Evolutionary conservation across 2,888 invertebrate species (phyloP).

Genomic region (Perizoma affinitatum): DNA sequence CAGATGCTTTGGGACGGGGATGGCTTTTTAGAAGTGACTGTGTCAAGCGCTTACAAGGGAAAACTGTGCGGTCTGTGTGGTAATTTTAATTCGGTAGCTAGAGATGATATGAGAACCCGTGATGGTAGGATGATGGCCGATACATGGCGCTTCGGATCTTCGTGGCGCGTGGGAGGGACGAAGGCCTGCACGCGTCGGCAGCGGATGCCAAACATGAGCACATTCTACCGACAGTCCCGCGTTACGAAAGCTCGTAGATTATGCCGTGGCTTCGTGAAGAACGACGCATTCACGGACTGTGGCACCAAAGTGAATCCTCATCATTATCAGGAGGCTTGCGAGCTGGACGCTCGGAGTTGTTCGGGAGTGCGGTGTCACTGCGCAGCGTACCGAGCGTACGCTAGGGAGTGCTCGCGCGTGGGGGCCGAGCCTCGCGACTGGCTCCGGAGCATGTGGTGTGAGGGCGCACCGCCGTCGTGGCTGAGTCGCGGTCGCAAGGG

Average conservation of each 20-base stretch:
- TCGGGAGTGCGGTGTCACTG: constrained; percentile 92
- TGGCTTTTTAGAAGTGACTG: constrained; percentile 95
- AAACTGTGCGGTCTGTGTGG: constrained; percentile 96
- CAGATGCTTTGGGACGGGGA: constrained; percentile 96
- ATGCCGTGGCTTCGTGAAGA: constrained; percentile 80
- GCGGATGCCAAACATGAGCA: constrained; percentile 70
- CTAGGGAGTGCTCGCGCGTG: constrained; percentile 92
- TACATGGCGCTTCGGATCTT: constrained; percentile 90
- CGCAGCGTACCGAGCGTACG: constrained; percentile 95
- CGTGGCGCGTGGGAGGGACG: constrained; percentile 95
- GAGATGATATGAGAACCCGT: constrained; percentile 92
- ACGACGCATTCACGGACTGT: constrained; percentile 89
- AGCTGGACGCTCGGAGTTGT: constrained; percentile 95
- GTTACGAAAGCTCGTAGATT: constrained; percentile 71
- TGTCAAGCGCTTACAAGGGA: constrained; percentile 87
- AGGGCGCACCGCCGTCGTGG: constrained; percentile 71
- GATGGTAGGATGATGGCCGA: constrained; percentile 88
- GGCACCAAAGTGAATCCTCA: constrained; percentile 90
- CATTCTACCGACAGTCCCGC: constrained; percentile 78
- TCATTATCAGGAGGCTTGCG: constrained; percentile 94
- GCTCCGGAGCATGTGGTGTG: constrained; percentile 88
- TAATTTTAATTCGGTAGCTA: constrained; percentile 94
- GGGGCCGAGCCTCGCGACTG: constrained; percentile 90
- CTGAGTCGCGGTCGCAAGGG: constrained; percentile 59
- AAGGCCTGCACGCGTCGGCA: constrained; percentile 87